These are phyloP conservation scores for Xestia sexstrigata DNA, from an alignment of 2,888 invertebrate genomes.

Conservation along the genomic window DNA sequence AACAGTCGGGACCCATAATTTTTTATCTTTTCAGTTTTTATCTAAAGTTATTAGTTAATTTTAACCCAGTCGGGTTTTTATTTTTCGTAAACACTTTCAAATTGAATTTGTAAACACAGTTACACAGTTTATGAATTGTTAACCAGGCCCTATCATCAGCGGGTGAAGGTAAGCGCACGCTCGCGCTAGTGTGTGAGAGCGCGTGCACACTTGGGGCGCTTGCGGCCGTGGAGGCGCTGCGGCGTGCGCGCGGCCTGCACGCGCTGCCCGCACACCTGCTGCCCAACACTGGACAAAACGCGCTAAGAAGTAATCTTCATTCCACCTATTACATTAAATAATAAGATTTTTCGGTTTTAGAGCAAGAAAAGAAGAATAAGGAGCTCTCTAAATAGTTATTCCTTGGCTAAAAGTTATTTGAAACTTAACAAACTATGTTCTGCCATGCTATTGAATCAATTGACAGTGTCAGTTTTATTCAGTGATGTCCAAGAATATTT, in stretches of 20 bases:
- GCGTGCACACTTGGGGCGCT: conserved; percentile 69
- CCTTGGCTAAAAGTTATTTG: neutral
- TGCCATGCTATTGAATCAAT: neutral
- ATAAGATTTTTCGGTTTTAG: no score
- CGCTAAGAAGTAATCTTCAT: conserved; percentile 71
- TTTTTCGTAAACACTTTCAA: neutral
- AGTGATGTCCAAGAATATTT: neutral
- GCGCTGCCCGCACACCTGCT: conserved; percentile 73
- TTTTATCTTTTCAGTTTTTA: no score
- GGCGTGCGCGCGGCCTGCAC: conserved; percentile 70
- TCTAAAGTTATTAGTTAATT: no score
- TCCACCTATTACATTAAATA: neutral
- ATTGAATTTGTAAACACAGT: neutral
- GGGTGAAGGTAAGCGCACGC: conserved; percentile 76
- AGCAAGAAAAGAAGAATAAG: neutral
- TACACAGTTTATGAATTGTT: neutral
- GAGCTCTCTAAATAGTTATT: neutral
- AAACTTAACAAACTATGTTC: neutral
- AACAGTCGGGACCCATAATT: no score
- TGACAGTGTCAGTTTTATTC: neutral
- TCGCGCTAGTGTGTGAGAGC: conserved; percentile 74
- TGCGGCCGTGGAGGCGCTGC: conserved; percentile 77
- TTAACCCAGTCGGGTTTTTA: no score
- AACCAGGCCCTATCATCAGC: conserved; percentile 75
- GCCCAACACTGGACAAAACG: conserved; percentile 70